These are phyloP conservation scores for Ursus arctos DNA, from an alignment of 2,113 vertebrate species.

Conservation along the genomic window DNA sequence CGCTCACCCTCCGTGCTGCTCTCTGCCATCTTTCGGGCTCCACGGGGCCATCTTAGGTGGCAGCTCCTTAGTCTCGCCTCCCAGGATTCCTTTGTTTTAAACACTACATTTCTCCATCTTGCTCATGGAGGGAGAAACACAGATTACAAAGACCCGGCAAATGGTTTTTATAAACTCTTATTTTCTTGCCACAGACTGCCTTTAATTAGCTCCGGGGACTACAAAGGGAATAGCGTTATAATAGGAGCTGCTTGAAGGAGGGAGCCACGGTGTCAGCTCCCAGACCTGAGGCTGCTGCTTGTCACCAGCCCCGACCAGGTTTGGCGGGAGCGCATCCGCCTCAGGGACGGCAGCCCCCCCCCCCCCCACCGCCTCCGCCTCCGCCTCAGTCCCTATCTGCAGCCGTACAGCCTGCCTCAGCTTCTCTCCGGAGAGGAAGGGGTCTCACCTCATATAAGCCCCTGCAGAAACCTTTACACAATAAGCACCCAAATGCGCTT, in stretches of 20 bases:
- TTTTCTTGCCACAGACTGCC: conserved; percentile 90
- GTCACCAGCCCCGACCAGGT: not conserved
- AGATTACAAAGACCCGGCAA: conserved; percentile 92
- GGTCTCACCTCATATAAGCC: not conserved
- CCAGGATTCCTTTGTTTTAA: conserved; percentile 62
- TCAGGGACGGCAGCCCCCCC: rapidly evolving
- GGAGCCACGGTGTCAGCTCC: not conserved
- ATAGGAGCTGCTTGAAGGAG: conserved; percentile 62
- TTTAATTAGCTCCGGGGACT: conserved; percentile 91
- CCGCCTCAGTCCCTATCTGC: rapidly evolving
- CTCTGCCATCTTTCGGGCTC: conserved; percentile 72
- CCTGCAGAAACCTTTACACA: not conserved
- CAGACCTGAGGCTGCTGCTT: not conserved
- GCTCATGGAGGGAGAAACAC: conserved; percentile 87
- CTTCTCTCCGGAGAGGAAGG: not conserved
- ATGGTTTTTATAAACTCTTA: conserved; percentile 93
- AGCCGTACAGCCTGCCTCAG: not conserved
- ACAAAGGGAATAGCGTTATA: conserved; percentile 87
- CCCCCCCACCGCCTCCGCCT: not conserved
- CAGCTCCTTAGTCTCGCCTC: not conserved
- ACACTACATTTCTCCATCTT: conserved; percentile 88
- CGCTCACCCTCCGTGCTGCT: not conserved
- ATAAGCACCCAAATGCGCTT: not conserved
- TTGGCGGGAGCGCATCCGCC: not conserved
- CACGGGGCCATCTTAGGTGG: not conserved